Percentiles rank a stretch among this genome's conserved stretches.
phyloP scores from a whole-genome alignment of 1,140 invertebrate species.

The Penaeus japonicus region DNA sequence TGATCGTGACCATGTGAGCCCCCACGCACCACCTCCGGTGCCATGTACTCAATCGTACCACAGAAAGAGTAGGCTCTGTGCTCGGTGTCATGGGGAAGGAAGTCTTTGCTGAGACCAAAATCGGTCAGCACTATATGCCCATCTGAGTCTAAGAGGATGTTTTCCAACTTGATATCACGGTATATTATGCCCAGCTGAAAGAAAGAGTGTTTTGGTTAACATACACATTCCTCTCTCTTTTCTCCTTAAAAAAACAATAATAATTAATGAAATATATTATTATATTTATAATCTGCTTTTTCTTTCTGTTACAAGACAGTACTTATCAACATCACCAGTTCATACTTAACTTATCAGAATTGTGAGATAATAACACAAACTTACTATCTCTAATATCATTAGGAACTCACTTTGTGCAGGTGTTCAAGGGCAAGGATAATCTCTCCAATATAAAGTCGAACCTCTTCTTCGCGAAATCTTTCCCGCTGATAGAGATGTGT shows the following conservation, averaged over 20 bases:
- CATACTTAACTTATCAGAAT: neutral
- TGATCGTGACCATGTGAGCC: slow-evolving; percentile 86
- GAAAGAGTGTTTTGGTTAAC: neutral
- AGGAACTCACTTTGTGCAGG: slow-evolving; percentile 78
- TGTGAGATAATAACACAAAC: neutral
- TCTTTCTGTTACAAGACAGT: neutral
- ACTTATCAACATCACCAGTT: neutral
- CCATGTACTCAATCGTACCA: slow-evolving; percentile 97
- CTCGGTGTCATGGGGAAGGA: slow-evolving; percentile 65
- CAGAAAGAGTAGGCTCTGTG: slow-evolving; percentile 95
- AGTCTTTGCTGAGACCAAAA: slow-evolving; percentile 76
- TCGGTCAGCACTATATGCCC: slow-evolving; percentile 88
- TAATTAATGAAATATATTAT: neutral
- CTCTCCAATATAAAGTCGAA: slow-evolving; percentile 89
- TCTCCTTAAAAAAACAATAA: neutral
- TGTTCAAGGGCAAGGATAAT: slow-evolving; percentile 90
- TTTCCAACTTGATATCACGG: slow-evolving; percentile 94
- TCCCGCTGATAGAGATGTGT: slow-evolving; percentile 90
- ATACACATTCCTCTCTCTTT: neutral
- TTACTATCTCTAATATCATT: neutral
- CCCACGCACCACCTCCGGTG: slow-evolving; percentile 87
- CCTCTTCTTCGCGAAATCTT: slow-evolving; percentile 83
- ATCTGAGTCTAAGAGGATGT: slow-evolving; percentile 85
- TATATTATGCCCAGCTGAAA: slow-evolving; percentile 85
- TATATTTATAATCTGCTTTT: neutral